A percentile compares a stretch with the other conserved stretches of the same genome.
Evolutionary conservation across 2,797 vertebrate species (phyloP).

Genomic region (Aldrovandia affinis): DNA sequence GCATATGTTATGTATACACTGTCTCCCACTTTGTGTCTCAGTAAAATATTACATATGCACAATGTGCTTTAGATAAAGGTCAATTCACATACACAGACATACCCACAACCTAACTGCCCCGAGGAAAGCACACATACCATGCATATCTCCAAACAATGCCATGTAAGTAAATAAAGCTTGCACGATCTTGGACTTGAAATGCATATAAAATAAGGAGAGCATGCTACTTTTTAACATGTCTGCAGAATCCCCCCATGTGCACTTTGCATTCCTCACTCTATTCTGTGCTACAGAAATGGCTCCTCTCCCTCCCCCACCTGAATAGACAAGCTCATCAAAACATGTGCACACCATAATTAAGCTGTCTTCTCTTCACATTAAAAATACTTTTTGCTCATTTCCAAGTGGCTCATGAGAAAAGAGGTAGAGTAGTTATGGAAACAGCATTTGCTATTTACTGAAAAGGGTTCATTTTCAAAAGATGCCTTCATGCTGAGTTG

Average conservation of each 20-base stretch:
- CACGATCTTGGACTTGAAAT: too few species aligned
- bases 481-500: conserved; percentile 37
- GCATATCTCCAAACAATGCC: too few species aligned
- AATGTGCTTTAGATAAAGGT: background rate
- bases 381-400: conserved; percentile 46
- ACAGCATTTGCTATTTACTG: conserved; percentile 43
- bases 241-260: background rate
- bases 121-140: too few species aligned
- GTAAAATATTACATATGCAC: background rate
- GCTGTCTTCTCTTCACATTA: background rate
- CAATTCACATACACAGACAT: background rate
- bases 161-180: too few species aligned
- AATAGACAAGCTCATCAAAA: background rate
- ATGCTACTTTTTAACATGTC: too few species aligned
- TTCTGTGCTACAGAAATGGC: background rate
- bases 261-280: background rate
- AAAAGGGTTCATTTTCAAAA: conserved; percentile 40
- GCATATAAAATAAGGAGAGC: too few species aligned
- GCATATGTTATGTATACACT: too few species aligned
- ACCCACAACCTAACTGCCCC: background rate
- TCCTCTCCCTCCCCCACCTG: background rate
- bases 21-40: background rate
- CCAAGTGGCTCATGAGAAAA: conserved; percentile 42
- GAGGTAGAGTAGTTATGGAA: conserved; percentile 59
- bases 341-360: background rate